Base-by-base conservation (phyloP, 2,797 vertebrate species). In the Phyllotis vaccarum region DNA sequence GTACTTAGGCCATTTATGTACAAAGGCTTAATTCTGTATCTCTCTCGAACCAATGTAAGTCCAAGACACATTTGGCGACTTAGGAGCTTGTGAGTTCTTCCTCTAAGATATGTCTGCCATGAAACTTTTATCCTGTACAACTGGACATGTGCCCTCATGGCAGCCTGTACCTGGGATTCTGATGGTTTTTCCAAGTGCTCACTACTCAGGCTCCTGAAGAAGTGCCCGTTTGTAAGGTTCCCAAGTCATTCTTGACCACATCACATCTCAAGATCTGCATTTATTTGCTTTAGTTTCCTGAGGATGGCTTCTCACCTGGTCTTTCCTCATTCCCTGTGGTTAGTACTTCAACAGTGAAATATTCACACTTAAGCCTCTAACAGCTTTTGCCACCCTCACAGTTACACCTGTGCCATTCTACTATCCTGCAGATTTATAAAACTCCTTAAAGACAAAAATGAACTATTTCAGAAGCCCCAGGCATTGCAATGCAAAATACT, bases 11-110 rank as follows among this genome's bases (percentile, higher is more conserved):
- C 21, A 68, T 70, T 88, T 83, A 64, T n/a, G 56, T 12, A 17
- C 31, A 2, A 90, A 92, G 75, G 29, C 46, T 75, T 72, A 74
- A 82, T n/a, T 79, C 31, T 90, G 34, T 16, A n/a, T 87, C 54
- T 76, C 43, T 86, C 68, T 86, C 21, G 90, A 94, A 37, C 54
- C 14, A 76, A 1, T 34, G 10, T 1, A 93, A 2, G 46, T 83
- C 13, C 91, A 66, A 13, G 72, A 76, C 49, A 54, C 29, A 27
- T 10, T 54, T 82, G 37, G 34, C 54, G n/a, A 82, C 2, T 79
- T 56, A 22, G 40, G 13, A 56, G 7, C 43, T 12, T 75, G 27
- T 80, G 46, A 90, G 24, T 49, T 94, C 34, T 17, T 81, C 24
- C 19, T 81, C 21, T 5, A 93, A 31, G 29, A 46, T 1, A 49